Evolutionary conservation across 2,888 invertebrate genomes (phyloP).

Genomic region (Serrognathus titanus): DNA sequence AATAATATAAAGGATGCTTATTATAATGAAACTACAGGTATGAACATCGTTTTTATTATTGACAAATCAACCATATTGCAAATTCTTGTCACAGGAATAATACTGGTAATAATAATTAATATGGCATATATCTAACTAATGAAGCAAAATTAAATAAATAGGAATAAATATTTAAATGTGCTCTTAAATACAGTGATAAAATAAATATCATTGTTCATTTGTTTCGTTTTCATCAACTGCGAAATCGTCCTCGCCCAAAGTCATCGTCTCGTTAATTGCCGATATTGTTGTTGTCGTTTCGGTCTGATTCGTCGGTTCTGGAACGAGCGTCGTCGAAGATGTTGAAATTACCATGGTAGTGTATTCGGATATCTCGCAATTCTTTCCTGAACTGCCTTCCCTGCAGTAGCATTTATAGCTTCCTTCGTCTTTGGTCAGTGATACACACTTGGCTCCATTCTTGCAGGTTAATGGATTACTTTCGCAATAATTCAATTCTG

Average conservation of each 20-base stretch:
- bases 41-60: too few relatives aligned
- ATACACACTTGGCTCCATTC: constrained; percentile 79
- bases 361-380: constrained; percentile 69
- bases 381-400: constrained; percentile 69
- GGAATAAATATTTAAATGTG: not conserved
- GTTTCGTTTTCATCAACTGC: constrained; percentile 23
- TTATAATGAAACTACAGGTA: too few relatives aligned
- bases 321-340: constrained; percentile 5
- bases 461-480: constrained; percentile 70
- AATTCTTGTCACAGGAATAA: too few relatives aligned
- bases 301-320: not conserved
- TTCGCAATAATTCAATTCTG: constrained; percentile 81
- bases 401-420: constrained; percentile 73
- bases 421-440: constrained; percentile 73
- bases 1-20: too few relatives aligned
- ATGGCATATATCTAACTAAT: too few relatives aligned
- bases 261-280: not conserved
- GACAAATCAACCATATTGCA: too few relatives aligned
- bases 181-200: constrained; percentile 15
- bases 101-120: too few relatives aligned
- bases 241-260: not conserved
- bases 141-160: too few relatives aligned
- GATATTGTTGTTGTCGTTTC: not conserved
- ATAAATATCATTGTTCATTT: not conserved
- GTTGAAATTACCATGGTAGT: constrained; percentile 37